Base-by-base conservation (phyloP, 1,140 invertebrate species). In the Sycophila sp. region DNA sequence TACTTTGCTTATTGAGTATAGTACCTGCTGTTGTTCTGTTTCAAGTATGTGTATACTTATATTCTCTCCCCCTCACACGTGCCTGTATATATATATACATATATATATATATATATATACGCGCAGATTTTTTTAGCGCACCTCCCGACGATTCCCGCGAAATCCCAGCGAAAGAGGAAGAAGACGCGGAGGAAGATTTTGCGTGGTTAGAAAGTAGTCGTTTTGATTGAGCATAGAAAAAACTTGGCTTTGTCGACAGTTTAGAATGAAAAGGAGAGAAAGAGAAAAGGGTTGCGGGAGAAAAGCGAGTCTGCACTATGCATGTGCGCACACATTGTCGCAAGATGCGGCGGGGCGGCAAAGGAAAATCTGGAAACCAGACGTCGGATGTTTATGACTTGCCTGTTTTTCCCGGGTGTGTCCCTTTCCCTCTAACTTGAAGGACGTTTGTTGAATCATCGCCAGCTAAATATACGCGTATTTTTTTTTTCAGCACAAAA, bases 1-100 rank as follows among this genome's bases (percentile, higher is more conserved):
- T 36, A 58, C 53, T 67, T 58, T 67, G 36, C 51, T 56, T 56
- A 67, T 67, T 34, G 36, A 45, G 38, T 67, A 67, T n/a, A 67
- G 51, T 67, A 26, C 30, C 51, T 58, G 64, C 55, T 56, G 64
- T 67, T 59, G 65, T 59, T 60, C 24, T 51, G 56, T 53, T 60
- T 69, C 42, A 53, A 69, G 68, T 69, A n/a, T n/a, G 49, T 30
- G 36, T n/a, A 42, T 17, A 69, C 45, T 51, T 69, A 53, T 69
- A 40, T 58, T 36, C 40, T 51, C 22, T 59, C 22, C 32, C 56
- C 34, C 58, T 49, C 24, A 30, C 10, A 30, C 17, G 28, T 17
- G 36, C n/a, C 1, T 38, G 8, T 45, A 19, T 22, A 13, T 49
- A 36, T 51, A 13, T 47, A 58, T 32, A 58, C 32, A 42, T 42